Conservation (phyloP, 92 coral and sea anemone genomes). For the Palythoa heliodiscus region DNA sequence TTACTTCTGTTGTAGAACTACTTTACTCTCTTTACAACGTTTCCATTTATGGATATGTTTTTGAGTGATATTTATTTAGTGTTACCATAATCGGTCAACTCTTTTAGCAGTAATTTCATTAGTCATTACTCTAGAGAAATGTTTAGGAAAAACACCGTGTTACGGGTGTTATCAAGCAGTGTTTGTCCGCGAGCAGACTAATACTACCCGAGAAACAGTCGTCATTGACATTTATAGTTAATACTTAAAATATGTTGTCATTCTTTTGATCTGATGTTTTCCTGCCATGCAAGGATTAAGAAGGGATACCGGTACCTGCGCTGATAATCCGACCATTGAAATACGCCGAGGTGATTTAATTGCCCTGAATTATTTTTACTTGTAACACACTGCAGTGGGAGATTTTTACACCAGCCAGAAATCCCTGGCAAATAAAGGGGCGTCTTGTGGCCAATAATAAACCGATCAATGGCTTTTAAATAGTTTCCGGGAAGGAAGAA, state of each 20-base stretch:
- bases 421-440: neutral
- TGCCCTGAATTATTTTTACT: neutral
- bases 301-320: conserved; percentile 16
- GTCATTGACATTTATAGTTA: neutral
- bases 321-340: neutral
- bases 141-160: neutral
- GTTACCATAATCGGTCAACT: neutral
- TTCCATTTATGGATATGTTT: neutral
- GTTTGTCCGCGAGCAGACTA: neutral
- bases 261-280: conserved; percentile 12
- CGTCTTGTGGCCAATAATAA: neutral
- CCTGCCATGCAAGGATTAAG: neutral
- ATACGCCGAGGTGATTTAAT: conserved; percentile 13
- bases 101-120: neutral
- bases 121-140: neutral
- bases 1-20: neutral
- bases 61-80: neutral
- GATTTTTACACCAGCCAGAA: neutral
- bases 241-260: neutral
- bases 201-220: neutral
- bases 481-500: neutral
- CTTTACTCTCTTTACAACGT: no score
- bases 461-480: neutral
- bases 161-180: neutral
- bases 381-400: neutral